Evolutionary conservation across 2,797 vertebrate genomes (phyloP), one percentile per base, ranked within the genome.

Genomic region (Mus spretus): DNA sequence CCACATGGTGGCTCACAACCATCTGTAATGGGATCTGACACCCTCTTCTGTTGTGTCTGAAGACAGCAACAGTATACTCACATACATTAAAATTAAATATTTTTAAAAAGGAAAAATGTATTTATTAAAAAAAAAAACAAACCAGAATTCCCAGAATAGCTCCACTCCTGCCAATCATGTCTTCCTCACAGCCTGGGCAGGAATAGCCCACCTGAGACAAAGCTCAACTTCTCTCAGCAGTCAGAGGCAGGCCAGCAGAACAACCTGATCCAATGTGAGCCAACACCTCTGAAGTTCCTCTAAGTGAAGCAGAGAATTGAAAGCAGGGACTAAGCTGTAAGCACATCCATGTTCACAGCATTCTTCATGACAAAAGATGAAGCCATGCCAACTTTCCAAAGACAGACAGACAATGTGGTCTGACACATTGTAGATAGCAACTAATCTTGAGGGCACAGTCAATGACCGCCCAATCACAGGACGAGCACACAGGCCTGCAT

Each of bases 381-480:
- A 72, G 19, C 26, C 37, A 79, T 65, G 50, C 28, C 77, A 61
- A 63, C 80, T 6, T 26, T 9, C 59, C 4, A 0, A 0, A 0
- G 0, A 19, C 0, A 22, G 0, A 19, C 0, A 22, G 90, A 59
- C 40, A 44, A 37, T 4, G 14, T 34, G 53, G 26, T 6, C 1
- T 31, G 61, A 53, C 17, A 6, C 12, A 4, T 0, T 10, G 47
- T 31, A 26, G 72, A 19, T 1, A 3, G 0, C 20, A 65, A 44
- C 1, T 22, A 50, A 31, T 1, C 74, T 37, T 6, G 28, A 82
- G 57, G 55, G 44, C 24, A 14, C 1, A 44, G 26, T 67, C 67
- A 22, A 34, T 74, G 74, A 89, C 3, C 26, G 28, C 47, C 74
- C 61, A 37, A 70, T 85, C 50, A 84, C 72, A 57, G 37, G 87